A percentile compares a stretch with the other conserved stretches of the same genome.
Evolutionary conservation across 2,888 invertebrate species (phyloP).

Genomic region (Buathra laborator): DNA sequence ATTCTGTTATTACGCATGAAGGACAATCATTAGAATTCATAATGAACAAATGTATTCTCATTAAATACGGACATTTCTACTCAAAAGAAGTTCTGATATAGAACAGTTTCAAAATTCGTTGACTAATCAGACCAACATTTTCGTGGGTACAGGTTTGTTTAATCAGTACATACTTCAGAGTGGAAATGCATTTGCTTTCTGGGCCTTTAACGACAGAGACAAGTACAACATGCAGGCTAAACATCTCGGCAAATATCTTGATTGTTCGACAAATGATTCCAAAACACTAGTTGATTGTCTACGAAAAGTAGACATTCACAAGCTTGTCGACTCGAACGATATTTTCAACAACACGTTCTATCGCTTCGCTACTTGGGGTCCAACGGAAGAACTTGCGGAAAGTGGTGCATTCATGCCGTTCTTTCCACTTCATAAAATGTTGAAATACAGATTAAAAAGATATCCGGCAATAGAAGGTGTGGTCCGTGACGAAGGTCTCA

Average conservation of each 20-base stretch:
- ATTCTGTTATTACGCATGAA: not conserved
- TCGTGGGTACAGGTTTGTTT: slow-evolving; percentile 66
- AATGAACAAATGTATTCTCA: not conserved
- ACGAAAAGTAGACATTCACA: slow-evolving; percentile 17
- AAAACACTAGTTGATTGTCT: slow-evolving; percentile 64
- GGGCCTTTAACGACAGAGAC: slow-evolving; percentile 30
- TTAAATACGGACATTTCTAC: not conserved
- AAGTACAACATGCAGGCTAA: slow-evolving; percentile 42
- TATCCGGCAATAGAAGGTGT: slow-evolving; percentile 64
- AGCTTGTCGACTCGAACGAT: slow-evolving; percentile 3
- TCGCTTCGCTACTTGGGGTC: slow-evolving; percentile 52
- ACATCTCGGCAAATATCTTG: slow-evolving; percentile 42
- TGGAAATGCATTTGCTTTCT: slow-evolving; percentile 54
- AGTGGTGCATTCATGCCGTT: slow-evolving; percentile 64
- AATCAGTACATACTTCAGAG: slow-evolving; percentile 68
- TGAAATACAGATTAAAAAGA: slow-evolving; percentile 23
- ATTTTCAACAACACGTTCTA: slow-evolving; percentile 14
- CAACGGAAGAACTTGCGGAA: slow-evolving; percentile 33
- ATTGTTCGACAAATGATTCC: slow-evolving; percentile 57
- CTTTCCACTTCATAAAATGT: slow-evolving; percentile 26
- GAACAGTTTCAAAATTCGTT: not conserved
- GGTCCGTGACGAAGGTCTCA: slow-evolving; percentile 67
- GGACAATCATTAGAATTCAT: not conserved
- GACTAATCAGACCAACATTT: not conserved
- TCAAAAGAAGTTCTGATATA: not conserved